A percentile compares a stretch with the other conserved stretches of the same genome.
Conservation (phyloP, 2,797 vertebrate genomes). For the Heterohyrax brucei region DNA sequence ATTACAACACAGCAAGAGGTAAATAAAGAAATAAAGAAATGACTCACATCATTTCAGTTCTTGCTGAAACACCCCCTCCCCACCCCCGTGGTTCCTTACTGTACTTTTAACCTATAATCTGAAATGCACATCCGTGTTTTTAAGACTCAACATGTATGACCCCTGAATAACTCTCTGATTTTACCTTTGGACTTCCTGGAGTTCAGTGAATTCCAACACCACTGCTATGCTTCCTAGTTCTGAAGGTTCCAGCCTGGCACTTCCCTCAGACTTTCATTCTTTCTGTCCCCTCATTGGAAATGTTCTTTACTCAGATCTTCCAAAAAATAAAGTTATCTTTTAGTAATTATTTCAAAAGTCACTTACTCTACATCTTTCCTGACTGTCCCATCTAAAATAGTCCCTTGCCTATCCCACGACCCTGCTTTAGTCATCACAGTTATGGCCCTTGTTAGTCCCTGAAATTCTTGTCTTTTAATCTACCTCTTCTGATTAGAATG, state of each 20-base stretch:
- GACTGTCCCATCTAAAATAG: neutral
- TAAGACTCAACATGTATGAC: neutral
- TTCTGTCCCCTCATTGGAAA: neutral
- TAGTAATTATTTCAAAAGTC: neutral
- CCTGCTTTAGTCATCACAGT: neutral
- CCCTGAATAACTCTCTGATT: neutral
- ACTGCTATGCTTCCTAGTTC: neutral
- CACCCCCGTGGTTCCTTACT: neutral
- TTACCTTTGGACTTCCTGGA: neutral
- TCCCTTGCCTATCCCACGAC: accelerated
- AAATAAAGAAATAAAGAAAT: neutral
- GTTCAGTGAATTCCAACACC: neutral
- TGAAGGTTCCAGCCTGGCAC: neutral
- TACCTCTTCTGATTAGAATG: neutral
- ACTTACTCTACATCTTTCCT: neutral
- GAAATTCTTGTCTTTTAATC: neutral
- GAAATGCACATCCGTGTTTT: neutral
- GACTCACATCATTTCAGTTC: neutral
- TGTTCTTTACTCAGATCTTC: neutral
- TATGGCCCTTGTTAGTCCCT: neutral
- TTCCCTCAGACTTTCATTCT: accelerated
- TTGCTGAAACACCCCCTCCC: neutral
- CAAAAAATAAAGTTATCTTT: neutral
- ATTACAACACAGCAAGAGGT: neutral
- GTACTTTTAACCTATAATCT: neutral